Conservation (phyloP, 2,797 vertebrate genomes). For the Antrozous pallidus region DNA sequence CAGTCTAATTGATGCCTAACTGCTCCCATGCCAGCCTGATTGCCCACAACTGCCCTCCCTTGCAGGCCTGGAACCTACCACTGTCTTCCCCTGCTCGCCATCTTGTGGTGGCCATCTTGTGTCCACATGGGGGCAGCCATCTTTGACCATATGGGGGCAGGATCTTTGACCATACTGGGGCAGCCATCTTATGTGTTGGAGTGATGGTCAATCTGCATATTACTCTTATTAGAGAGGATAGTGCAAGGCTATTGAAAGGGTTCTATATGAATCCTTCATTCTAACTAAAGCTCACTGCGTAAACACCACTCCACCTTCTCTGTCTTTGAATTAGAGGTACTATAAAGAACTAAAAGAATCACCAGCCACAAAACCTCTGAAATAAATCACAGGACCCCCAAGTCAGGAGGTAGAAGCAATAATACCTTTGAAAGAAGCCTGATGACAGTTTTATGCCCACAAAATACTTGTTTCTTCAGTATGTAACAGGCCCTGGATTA, state of each 20-base stretch:
- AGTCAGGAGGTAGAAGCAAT: background rate
- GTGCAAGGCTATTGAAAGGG: background rate
- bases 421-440: background rate
- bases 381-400: background rate
- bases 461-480: background rate
- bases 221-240: too few species aligned
- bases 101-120: too few species aligned
- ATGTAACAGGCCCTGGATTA: background rate
- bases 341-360: constrained; percentile 11
- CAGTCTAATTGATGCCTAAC: too few species aligned
- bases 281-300: background rate
- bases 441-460: background rate
- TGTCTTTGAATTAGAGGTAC: background rate
- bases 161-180: too few species aligned
- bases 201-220: too few species aligned
- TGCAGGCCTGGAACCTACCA: too few species aligned
- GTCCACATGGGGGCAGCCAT: too few species aligned
- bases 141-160: too few species aligned
- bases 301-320: background rate
- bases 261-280: background rate
- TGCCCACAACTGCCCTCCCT: too few species aligned
- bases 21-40: too few species aligned
- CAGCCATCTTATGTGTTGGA: too few species aligned
- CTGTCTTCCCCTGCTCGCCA: too few species aligned
- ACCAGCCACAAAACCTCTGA: background rate